Evolutionary conservation across 2,113 vertebrate species (phyloP), one percentile per base, ranked within the genome.

Genomic region (Megaleporinus macrocephalus): DNA sequence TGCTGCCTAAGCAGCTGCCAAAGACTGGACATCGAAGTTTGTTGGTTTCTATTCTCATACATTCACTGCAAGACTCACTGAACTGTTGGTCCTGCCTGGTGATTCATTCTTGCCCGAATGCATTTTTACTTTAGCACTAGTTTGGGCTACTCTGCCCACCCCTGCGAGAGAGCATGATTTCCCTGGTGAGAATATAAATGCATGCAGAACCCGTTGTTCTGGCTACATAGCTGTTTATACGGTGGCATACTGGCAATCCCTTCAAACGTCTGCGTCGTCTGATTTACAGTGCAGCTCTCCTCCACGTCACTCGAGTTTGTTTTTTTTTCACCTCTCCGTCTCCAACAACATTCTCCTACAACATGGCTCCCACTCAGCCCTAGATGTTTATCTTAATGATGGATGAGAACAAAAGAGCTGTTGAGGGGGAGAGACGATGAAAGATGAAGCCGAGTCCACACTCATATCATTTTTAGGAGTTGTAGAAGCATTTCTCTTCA

Each of bases 291-390:
- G 84, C 86, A 49, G 87, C 82, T 86, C 81, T 91, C 87, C 85
- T 86, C 89, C 87, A 90, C 90, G 91, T 93, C 92, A 91, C 86
- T 88, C 80, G 88, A 82, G 80, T 87, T 93, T 90, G n/a, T n/a
- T n/a, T n/a, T n/a, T n/a, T 90, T 85, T 83, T 86, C 76, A 81
- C 76, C 89, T 90, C 87, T 92, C 90, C 88, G 85, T 90, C 78
- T 86, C 73, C 77, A 85, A 16, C 71, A 68, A 51, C 57, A 61
- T 63, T 66, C 63, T 57, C 83, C 75, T 68, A 83, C 71, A 82
- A 71, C 83, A 73, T 44, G 49, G 63, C 10, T 71, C 22, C 49
- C 57, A 65, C 36, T 22, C 2, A 30, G 49, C 55, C 47, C 57
- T 66, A 18, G 69, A 70, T 82, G 65, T 70, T 78, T 73, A 79